A percentile compares a stretch with the other conserved stretches of the same genome.
These are phyloP conservation scores for Lycocorax pyrrhopterus DNA, from an alignment of 2,113 vertebrate genomes.

Conservation along the genomic window DNA sequence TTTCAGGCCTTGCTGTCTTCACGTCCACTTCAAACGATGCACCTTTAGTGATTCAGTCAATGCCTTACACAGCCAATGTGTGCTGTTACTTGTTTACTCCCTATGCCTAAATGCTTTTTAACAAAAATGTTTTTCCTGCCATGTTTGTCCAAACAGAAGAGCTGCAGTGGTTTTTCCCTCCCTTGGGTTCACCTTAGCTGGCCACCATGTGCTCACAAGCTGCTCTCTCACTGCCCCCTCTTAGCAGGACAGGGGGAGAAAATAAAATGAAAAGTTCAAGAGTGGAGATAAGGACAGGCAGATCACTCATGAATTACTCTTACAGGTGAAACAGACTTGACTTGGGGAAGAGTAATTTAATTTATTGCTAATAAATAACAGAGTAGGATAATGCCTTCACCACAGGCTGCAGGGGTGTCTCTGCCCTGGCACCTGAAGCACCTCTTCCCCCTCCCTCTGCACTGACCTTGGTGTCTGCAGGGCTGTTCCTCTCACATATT, in stretches of 20 bases:
- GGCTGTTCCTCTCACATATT: background rate
- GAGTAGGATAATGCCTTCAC: background rate
- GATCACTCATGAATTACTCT: background rate
- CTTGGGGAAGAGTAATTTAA: background rate
- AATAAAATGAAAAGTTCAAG: background rate
- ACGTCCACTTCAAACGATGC: background rate
- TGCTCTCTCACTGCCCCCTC: background rate
- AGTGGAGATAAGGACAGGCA: background rate
- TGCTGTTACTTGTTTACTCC: background rate
- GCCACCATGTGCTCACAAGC: background rate
- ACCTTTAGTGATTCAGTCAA: background rate
- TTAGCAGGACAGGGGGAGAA: background rate
- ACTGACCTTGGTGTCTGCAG: background rate
- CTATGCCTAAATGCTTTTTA: background rate
- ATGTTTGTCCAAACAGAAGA: background rate
- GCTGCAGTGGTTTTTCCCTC: background rate
- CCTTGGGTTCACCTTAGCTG: background rate
- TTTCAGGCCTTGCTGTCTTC: background rate
- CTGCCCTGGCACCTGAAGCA: background rate
- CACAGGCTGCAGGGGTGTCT: background rate
- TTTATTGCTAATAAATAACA: background rate
- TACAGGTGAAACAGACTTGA: background rate
- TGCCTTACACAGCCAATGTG: background rate
- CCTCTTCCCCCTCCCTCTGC: background rate
- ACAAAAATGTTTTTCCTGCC: background rate